Base-by-base conservation (phyloP, 2,113 vertebrate species). In the Vicugna pacos region DNA sequence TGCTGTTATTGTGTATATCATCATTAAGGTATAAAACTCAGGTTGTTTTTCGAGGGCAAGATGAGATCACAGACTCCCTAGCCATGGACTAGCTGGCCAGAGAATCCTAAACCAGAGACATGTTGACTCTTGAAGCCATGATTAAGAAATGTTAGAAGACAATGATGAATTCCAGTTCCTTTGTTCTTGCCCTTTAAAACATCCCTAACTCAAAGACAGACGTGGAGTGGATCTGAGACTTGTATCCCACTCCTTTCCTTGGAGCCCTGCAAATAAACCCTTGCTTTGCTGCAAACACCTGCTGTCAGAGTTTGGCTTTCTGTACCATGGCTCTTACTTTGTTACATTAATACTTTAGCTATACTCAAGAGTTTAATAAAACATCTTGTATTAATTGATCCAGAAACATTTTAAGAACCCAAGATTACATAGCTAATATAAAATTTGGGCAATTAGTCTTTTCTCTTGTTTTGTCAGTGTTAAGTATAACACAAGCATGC, bases 381-480 rank as follows among this genome's bases (percentile, higher is more conserved):
- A 67, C 24, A 81, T 83, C 76, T 93, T 80, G 50, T 28, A 82
- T 12, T 82, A 94, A 62, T 62, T 81, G 60, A 82, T 81, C 20
- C 32, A 94, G 50, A 96, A 96, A 85, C 12, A 2, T 60, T 92
- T 83, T 76, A 83, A 76, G 69, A 87, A 60, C 48, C 62, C 48
- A 79, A 84, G 38, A 42, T 89, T 73, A 60, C 56, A 52, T 65
- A 70, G 73, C 73, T 73, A 50, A 80, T 60, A 54, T 75, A 64
- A 81, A 67, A 42, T 65, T 85, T 85, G 58, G 38, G 50, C 48
- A 58, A n/a, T 48, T 76, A 76, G 6, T 56, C 48, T 89, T 91
- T 64, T 77, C 26, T 82, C 48, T 67, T 67, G 26, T 48, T 62
- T 91, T 92, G 8, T 79, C 42, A 84, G 26, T 84, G 35, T 84